These are phyloP conservation scores for Callaeas wilsoni DNA, from an alignment of 2,113 vertebrate species.

Conservation along the genomic window DNA sequence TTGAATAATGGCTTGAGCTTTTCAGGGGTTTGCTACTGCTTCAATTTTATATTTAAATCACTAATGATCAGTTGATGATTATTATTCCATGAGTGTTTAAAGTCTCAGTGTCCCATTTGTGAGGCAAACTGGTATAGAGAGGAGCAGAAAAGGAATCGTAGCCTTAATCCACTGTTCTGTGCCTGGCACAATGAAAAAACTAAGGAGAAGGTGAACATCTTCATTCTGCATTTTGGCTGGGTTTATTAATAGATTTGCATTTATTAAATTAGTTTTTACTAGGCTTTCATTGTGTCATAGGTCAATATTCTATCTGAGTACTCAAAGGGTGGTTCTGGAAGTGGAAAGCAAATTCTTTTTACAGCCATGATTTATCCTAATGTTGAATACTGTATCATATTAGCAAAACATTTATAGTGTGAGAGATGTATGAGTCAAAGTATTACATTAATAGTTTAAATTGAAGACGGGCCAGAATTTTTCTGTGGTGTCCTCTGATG, in stretches of 20 bases:
- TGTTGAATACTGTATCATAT: background rate
- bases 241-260: background rate
- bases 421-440: background rate
- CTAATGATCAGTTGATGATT: background rate
- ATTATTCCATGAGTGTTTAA: background rate
- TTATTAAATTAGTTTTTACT: background rate
- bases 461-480: background rate
- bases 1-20: background rate
- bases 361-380: background rate
- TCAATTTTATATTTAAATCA: background rate
- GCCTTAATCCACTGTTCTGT: background rate
- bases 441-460: slow-evolving; percentile 13
- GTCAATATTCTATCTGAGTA: background rate
- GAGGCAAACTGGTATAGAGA: background rate
- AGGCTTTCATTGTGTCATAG: background rate
- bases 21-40: background rate
- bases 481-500: background rate
- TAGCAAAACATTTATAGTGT: slow-evolving; percentile 51
- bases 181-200: background rate
- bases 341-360: background rate
- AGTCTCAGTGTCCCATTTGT: background rate
- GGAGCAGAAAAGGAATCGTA: background rate
- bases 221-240: background rate
- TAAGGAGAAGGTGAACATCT: background rate
- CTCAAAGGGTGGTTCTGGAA: background rate